Evolutionary conservation across 2,797 vertebrate genomes (phyloP).

Genomic region (Myotis daubentonii): DNA sequence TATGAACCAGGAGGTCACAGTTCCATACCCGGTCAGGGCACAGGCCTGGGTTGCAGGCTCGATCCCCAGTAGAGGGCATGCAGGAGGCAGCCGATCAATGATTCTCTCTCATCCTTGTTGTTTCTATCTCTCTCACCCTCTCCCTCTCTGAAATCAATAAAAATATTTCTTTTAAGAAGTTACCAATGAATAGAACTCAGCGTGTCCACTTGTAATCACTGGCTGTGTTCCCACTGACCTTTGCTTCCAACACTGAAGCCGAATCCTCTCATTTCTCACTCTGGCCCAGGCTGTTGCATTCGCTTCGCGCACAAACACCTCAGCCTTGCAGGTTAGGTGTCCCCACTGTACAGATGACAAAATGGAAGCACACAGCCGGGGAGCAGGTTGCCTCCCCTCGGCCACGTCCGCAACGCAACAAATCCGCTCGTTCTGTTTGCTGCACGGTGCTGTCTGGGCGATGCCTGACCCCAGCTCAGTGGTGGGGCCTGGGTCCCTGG

Average conservation of each 20-base stretch:
- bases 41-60: too few species aligned
- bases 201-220: background rate
- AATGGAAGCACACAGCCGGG: accelerated
- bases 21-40: too few species aligned
- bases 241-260: background rate
- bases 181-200: background rate
- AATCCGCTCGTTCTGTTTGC: background rate
- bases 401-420: background rate
- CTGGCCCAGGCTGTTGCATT: background rate
- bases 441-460: background rate
- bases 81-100: too few species aligned
- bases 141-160: too few species aligned
- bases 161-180: too few species aligned
- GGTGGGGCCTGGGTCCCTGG: too few species aligned
- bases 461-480: background rate
- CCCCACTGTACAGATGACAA: background rate
- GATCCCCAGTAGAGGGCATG: too few species aligned
- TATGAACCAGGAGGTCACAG: too few species aligned
- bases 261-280: background rate
- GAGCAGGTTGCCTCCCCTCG: background rate
- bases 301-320: background rate
- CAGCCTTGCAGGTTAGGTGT: background rate
- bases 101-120: too few species aligned
- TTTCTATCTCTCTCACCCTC: too few species aligned
- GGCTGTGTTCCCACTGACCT: background rate